Evolutionary conservation across 2,888 invertebrate species (phyloP).

Genomic region (Dasysyrphus tricinctus): DNA sequence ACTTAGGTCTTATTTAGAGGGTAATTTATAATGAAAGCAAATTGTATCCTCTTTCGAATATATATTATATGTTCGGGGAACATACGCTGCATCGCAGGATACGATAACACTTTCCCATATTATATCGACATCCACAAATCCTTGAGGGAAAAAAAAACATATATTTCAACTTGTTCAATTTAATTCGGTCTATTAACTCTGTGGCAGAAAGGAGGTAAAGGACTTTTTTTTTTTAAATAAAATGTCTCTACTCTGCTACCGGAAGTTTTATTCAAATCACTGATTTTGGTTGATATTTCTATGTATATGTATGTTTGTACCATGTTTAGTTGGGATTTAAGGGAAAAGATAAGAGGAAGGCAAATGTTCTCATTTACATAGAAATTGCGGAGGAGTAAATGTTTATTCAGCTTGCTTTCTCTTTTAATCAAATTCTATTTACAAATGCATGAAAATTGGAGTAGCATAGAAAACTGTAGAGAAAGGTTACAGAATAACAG

Average conservation of each 20-base stretch:
- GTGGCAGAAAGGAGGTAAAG: background rate
- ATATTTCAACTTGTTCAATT: conserved; percentile 51
- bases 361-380: conserved; percentile 11
- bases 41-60: conserved; percentile 46
- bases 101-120: conserved; percentile 29
- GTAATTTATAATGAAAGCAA: conserved; percentile 71
- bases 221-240: background rate
- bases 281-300: background rate
- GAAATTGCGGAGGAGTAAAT: background rate
- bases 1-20: conserved; percentile 71
- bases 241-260: background rate
- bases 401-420: background rate
- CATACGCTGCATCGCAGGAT: conserved; percentile 13
- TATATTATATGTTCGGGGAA: conserved; percentile 3
- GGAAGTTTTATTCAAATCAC: conserved; percentile 18
- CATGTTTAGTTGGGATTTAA: conserved; percentile 1
- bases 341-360: background rate
- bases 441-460: background rate
- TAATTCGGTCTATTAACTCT: conserved; percentile 37
- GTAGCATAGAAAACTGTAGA: no score
- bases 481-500: no score
- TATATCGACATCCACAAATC: conserved; percentile 45
- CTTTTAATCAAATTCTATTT: conserved; percentile 13
- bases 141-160: conserved; percentile 26
- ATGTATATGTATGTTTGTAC: background rate